Evolutionary conservation across 1,140 invertebrate species (phyloP).

Genomic region (Halictus rubicundus): DNA sequence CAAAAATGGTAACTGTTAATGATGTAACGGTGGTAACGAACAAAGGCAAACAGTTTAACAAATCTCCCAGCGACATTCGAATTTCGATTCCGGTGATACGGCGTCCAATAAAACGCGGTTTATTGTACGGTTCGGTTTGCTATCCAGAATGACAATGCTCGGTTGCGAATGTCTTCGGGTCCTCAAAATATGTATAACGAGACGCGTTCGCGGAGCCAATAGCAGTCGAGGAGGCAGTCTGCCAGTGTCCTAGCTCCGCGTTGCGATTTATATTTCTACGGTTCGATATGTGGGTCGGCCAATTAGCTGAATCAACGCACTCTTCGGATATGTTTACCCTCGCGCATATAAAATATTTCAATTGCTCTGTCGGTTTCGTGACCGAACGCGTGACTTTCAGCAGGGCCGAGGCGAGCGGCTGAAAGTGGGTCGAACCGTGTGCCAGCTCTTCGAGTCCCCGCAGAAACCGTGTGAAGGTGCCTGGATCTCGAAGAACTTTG

Average conservation of each 20-base stretch:
- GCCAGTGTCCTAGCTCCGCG: neutral
- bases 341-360: constrained; percentile 61
- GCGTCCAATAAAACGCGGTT: too few species aligned
- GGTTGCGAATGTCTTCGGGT: too few species aligned
- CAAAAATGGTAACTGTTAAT: too few species aligned
- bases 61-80: too few species aligned
- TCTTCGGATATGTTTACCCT: constrained; percentile 43
- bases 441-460: constrained; percentile 22
- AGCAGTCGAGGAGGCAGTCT: neutral
- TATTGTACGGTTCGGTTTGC: neutral
- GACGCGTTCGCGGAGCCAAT: neutral
- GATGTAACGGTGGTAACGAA: too few species aligned
- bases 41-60: too few species aligned
- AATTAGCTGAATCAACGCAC: constrained; percentile 53
- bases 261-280: neutral
- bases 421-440: constrained; percentile 56
- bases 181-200: neutral
- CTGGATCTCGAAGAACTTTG: constrained; percentile 50
- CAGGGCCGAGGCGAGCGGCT: neutral
- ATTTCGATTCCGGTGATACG: too few species aligned
- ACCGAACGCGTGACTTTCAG: constrained; percentile 40
- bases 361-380: constrained; percentile 57
- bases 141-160: too few species aligned
- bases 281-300: neutral
- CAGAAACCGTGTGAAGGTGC: constrained; percentile 57